Base-by-base conservation (phyloP, 2,888 invertebrate genomes). In the Tetrapedia diversipes region DNA sequence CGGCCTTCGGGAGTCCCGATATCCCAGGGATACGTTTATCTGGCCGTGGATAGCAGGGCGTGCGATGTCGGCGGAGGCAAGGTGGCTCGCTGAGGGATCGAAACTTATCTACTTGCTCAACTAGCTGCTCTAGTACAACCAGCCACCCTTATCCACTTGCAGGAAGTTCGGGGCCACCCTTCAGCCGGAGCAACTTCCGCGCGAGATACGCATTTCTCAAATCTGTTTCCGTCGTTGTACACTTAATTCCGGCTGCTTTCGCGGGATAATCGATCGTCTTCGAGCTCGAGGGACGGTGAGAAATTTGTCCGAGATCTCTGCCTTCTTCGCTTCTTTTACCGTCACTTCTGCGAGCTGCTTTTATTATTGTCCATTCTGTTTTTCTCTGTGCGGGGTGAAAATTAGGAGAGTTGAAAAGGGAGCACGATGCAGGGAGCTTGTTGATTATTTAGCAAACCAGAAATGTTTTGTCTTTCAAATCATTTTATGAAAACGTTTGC, bases 21-120 rank as follows among this genome's bases (percentile, higher is more conserved):
- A 87, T 82, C 84, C 82, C 81, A 80, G 4, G 82, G 84, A 82
- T 82, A 82, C 83, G 86, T 85, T 83, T 89, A 89, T 89, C 89
- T 87, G 78, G 81, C 72, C 78, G 83, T 77, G 80, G 79, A 82
- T 71, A 54, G 79, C 59, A 71, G 82, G 82, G 81, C 84, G 86
- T 87, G 81, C 79, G 88, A 84, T 84, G 87, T 83, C 73, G 84
- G 86, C 77, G 84, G 86, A 83, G 72, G 84, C 85, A 81, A 86
- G 88, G 86, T 87, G 86, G 87, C 86, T 89, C 87, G 87, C 86
- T 85, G 77, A 88, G 89, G 90, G 90, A 90, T 91, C 90, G 90
- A 90, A 91, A 91, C 91, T 91, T 91, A 90, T 90, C 90, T 90
- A 90, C 90, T 90, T 89, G 89, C 87, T 87, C 89, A 90, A 90